A percentile compares a stretch with the other conserved stretches of the same genome.
Evolutionary conservation across 2,797 vertebrate species (phyloP).

Genomic region (Sciaenops ocellatus): DNA sequence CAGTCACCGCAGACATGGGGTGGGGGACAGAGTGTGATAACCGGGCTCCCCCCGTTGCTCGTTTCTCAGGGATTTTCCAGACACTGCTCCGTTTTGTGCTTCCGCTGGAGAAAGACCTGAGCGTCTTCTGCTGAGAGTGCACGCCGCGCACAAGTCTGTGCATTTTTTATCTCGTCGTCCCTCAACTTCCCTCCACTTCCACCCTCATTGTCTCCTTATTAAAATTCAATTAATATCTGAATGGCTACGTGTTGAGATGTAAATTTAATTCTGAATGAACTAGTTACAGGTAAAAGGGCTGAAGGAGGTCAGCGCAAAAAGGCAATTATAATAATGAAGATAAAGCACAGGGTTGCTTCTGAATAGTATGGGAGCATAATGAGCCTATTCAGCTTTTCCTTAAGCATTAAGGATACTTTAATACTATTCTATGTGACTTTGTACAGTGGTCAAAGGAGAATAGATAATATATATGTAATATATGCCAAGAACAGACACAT

Average conservation of each 20-base stretch:
- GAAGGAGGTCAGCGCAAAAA: slow-evolving; percentile 73
- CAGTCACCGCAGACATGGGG: slow-evolving; percentile 31
- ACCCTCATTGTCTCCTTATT: slow-evolving; percentile 73
- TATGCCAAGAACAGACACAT: background rate
- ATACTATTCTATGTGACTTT: slow-evolving; percentile 46
- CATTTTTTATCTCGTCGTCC: slow-evolving; percentile 49
- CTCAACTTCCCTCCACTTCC: slow-evolving; percentile 63
- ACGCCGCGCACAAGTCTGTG: background rate
- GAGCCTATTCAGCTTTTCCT: slow-evolving; percentile 54
- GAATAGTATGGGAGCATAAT: slow-evolving; percentile 63
- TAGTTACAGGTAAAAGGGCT: slow-evolving; percentile 76
- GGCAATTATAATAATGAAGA: slow-evolving; percentile 79
- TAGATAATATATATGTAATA: slow-evolving; percentile 1
- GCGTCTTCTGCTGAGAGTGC: slow-evolving; percentile 4
- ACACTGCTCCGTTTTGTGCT: background rate
- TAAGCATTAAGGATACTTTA: slow-evolving; percentile 46
- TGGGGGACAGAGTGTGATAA: slow-evolving; percentile 36
- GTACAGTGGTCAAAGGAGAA: slow-evolving; percentile 16
- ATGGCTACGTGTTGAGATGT: slow-evolving; percentile 70
- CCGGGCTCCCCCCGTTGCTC: background rate
- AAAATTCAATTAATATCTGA: slow-evolving; percentile 82
- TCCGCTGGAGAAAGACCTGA: background rate
- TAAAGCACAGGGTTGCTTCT: slow-evolving; percentile 62
- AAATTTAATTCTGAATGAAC: slow-evolving; percentile 81
- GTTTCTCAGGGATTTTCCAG: slow-evolving; percentile 16